Base-by-base conservation (phyloP, 1,140 invertebrate species). In the Cecropterus lyciades region DNA sequence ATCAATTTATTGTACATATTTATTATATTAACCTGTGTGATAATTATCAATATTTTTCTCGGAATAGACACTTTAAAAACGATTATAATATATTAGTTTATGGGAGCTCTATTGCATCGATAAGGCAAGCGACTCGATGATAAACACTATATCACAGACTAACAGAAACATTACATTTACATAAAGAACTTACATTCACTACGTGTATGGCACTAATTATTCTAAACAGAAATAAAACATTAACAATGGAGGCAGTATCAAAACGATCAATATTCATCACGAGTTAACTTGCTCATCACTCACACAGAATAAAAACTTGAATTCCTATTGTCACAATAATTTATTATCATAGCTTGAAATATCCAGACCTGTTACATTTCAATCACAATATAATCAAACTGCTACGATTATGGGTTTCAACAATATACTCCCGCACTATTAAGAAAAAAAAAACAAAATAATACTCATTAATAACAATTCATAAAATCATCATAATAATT, bases 121-220 rank as follows among this genome's bases (percentile, higher is more conserved):
- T 66, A 82, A 88, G 82, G 82, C 84, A 84, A 85, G 83, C 69
- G 66, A 72, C 80, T 87, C 76, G 79, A 82, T 80, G 79, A 85
- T 80, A 81, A 80, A 82, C 77, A 78, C 73, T 75, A 83, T 90
- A 91, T 91, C 89, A 91, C 89, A 91, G 89, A 85, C 89, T 91
- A 91, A 90, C 85, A 80, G 79, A 91, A 89, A 79, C 76, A 83
- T 83, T 79, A 87, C 70, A 77, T 59, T 40, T 40, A 40, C 11
- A 40, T 40, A 77, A 84, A 78, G 60, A 79, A 85, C 82, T 82
- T 80, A 89, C 71, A 77, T 77, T 79, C 75, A 84, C 87, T 91
- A 89, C 87, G 75, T 77, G 73, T 88, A 91, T 91, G 88, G 88
- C 88, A 91, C 88, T 91, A 91, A 83, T 70, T 64, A 75, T 57